Evolutionary conservation across 2,113 vertebrate species (phyloP).

Genomic region (Platysternon megacephalum): DNA sequence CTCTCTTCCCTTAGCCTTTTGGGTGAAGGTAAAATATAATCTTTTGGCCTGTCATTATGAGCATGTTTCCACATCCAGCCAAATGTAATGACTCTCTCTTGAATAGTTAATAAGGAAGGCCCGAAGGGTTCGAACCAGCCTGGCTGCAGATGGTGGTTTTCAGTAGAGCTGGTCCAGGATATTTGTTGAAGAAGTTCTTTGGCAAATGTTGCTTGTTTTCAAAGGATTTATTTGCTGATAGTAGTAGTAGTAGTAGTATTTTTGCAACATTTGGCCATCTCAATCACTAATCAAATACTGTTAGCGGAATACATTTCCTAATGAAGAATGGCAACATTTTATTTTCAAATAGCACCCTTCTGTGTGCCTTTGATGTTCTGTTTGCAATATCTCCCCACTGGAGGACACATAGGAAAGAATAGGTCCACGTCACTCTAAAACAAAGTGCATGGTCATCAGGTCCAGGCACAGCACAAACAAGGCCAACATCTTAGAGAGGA

Average conservation of each 20-base stretch:
- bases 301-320: neutral
- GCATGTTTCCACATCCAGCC: neutral
- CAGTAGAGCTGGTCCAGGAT: accelerated
- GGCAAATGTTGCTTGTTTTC: neutral
- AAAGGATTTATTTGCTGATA: neutral
- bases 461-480: neutral
- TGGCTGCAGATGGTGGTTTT: neutral
- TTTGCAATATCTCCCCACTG: neutral
- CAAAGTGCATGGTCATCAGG: neutral
- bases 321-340: neutral
- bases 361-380: neutral
- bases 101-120: neutral
- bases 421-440: neutral
- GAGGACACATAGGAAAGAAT: neutral
- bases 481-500: neutral
- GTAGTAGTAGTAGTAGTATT: neutral
- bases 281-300: neutral
- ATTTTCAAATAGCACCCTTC: neutral
- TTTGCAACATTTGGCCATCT: neutral
- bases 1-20: neutral
- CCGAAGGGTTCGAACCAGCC: accelerated
- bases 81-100: neutral
- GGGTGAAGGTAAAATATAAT: neutral
- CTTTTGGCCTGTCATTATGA: neutral
- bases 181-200: neutral